A percentile compares a stretch with the other conserved stretches of the same genome.
Conservation (phyloP, 2,113 vertebrate genomes). For the Scartelaos histophorus region DNA sequence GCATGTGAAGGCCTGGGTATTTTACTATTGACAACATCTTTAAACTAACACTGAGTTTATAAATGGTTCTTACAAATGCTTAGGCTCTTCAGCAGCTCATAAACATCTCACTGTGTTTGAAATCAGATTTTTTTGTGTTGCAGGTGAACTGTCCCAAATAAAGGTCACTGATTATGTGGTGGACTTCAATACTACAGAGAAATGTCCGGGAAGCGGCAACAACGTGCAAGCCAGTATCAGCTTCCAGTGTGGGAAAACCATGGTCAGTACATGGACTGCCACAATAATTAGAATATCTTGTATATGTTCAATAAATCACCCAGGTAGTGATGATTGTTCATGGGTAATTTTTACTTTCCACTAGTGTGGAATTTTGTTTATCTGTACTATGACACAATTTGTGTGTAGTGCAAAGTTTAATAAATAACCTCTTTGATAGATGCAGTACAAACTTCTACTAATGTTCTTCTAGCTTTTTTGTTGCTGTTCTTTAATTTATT, state of each 20-base stretch:
- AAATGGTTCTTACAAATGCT: not conserved
- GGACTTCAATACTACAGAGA: constrained; percentile 73
- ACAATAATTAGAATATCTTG: no score
- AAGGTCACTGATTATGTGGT: constrained; percentile 76
- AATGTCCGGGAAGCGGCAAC: constrained; percentile 69
- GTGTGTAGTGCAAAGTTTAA: no score
- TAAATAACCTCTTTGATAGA: no score
- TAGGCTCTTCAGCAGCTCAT: not conserved
- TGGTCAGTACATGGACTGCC: constrained; percentile 80
- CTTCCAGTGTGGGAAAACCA: constrained; percentile 92
- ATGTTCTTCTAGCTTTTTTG: no score
- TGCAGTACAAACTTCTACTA: no score
- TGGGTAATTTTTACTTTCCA: no score
- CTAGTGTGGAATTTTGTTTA: no score
- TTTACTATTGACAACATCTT: not conserved
- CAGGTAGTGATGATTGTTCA: no score
- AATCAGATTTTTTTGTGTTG: not conserved
- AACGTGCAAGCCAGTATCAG: constrained; percentile 85
- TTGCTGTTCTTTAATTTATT: no score
- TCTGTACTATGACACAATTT: no score
- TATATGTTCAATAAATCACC: no score
- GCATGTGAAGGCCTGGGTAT: not conserved
- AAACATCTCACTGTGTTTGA: not conserved
- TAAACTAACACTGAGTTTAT: not conserved
- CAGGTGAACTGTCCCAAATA: constrained; percentile 78